These are phyloP conservation scores for Holothuria leucospilota DNA, from an alignment of 53 echinoderm and acorn worm species.

Conservation along the genomic window DNA sequence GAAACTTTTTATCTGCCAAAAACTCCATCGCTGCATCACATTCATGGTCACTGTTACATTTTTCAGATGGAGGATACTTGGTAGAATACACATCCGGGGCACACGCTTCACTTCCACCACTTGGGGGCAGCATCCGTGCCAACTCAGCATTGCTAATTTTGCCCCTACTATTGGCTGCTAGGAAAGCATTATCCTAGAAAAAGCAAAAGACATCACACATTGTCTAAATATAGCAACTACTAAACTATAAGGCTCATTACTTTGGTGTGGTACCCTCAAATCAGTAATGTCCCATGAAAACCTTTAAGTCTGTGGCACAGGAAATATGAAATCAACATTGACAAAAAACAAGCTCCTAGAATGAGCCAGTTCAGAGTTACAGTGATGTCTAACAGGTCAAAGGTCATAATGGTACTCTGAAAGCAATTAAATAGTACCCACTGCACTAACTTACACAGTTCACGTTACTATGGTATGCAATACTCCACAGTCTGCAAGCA, in stretches of 20 bases:
- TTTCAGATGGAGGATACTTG: neutral
- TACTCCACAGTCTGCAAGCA: too few species aligned
- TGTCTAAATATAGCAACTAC: neutral
- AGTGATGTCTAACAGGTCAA: too few species aligned
- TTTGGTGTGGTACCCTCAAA: too few species aligned
- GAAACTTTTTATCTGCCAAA: slow-evolving; percentile 40
- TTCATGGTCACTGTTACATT: slow-evolving; percentile 32
- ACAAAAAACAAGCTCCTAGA: too few species aligned
- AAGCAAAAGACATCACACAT: neutral
- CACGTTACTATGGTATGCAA: too few species aligned
- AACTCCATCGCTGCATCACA: slow-evolving; percentile 9
- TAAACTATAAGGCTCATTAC: neutral
- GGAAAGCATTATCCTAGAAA: slow-evolving; percentile 47
- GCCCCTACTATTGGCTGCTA: slow-evolving; percentile 72
- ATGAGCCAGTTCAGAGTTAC: too few species aligned
- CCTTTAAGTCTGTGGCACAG: too few species aligned
- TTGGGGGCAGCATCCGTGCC: slow-evolving; percentile 71
- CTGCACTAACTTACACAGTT: too few species aligned
- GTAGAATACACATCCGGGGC: neutral
- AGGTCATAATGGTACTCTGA: too few species aligned
- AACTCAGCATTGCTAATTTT: slow-evolving; percentile 87
- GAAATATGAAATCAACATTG: too few species aligned
- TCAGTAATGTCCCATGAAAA: too few species aligned
- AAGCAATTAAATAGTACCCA: too few species aligned
- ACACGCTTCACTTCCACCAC: slow-evolving; percentile 5